phyloP scores from a whole-genome alignment of 2,113 vertebrate species.

The Caretta caretta region DNA sequence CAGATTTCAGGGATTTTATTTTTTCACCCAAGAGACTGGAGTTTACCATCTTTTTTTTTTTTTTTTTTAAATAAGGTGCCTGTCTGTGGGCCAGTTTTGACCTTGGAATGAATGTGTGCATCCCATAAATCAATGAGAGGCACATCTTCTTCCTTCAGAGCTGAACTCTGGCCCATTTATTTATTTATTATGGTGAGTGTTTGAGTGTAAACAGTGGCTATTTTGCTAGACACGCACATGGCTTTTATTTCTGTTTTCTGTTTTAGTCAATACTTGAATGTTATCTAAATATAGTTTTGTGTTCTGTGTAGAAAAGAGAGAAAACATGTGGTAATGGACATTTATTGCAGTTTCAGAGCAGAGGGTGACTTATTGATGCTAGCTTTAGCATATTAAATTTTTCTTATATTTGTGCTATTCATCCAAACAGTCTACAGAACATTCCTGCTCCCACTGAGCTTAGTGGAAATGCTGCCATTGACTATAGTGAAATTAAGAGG shows the following conservation, averaged over 20 bases:
- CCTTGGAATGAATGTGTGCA: neutral
- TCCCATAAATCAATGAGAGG: neutral
- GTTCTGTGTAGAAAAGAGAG: neutral
- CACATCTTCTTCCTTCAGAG: neutral
- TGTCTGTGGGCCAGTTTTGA: neutral
- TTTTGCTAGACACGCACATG: neutral
- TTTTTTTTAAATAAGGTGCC: neutral
- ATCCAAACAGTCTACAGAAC: neutral
- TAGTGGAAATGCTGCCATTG: neutral
- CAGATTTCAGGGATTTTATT: neutral
- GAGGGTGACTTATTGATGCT: conserved; percentile 9
- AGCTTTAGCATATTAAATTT: conserved; percentile 27
- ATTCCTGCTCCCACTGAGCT: neutral
- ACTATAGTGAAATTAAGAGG: neutral
- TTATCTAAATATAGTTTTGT: conserved; percentile 4
- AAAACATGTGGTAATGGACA: conserved; percentile 30
- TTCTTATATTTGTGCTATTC: neutral
- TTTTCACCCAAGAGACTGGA: neutral
- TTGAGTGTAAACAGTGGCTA: neutral
- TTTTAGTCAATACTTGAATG: conserved; percentile 29
- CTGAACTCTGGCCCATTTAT: neutral
- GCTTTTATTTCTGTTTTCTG: neutral
- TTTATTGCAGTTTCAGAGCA: conserved; percentile 34
- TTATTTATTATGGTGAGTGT: neutral
- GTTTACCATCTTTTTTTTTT: neutral